A percentile compares a stretch with the other conserved stretches of the same genome.
Conservation (phyloP, 2,797 vertebrate species). For the Leptatherina wallacei region DNA sequence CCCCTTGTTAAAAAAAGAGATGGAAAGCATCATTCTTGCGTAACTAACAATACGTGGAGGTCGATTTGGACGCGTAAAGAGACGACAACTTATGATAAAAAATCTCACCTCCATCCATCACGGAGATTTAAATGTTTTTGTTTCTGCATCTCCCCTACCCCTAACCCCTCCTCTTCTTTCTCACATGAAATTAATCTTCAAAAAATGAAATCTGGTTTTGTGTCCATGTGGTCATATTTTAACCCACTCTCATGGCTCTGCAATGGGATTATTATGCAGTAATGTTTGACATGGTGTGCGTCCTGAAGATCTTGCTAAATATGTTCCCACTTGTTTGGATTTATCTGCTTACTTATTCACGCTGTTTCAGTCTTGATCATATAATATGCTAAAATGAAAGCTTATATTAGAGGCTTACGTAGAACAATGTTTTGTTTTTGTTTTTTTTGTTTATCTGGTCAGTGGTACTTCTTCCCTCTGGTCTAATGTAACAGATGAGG, state of each 20-base stretch:
- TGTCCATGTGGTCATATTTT: constrained; percentile 46
- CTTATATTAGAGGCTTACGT: constrained; percentile 47
- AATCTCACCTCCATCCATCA: constrained; percentile 62
- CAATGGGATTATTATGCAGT: constrained; percentile 33
- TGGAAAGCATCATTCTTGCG: constrained; percentile 73
- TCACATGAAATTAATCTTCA: constrained; percentile 49
- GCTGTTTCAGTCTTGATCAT: constrained; percentile 60
- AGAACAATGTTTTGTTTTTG: constrained; percentile 28
- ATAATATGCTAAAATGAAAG: constrained; percentile 49
- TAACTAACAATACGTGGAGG: constrained; percentile 71
- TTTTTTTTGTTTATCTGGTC: constrained; percentile 89
- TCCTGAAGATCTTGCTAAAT: constrained; percentile 47
- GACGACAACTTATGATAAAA: constrained; percentile 64
- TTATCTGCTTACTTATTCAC: constrained; percentile 57
- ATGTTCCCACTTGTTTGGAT: constrained; percentile 33
- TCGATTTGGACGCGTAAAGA: constrained; percentile 66
- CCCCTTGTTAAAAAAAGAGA: constrained; percentile 81
- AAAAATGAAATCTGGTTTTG: constrained; percentile 48
- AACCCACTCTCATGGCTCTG: constrained; percentile 33
- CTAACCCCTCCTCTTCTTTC: not conserved
- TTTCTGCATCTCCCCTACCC: not conserved
- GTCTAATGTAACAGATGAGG: constrained; percentile 91
- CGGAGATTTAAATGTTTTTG: constrained; percentile 53
- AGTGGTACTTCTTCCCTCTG: constrained; percentile 98
- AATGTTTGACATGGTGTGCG: constrained; percentile 41